Evolutionary conservation across 2,888 invertebrate genomes (phyloP).

Genomic region (Metacarcinus magister): DNA sequence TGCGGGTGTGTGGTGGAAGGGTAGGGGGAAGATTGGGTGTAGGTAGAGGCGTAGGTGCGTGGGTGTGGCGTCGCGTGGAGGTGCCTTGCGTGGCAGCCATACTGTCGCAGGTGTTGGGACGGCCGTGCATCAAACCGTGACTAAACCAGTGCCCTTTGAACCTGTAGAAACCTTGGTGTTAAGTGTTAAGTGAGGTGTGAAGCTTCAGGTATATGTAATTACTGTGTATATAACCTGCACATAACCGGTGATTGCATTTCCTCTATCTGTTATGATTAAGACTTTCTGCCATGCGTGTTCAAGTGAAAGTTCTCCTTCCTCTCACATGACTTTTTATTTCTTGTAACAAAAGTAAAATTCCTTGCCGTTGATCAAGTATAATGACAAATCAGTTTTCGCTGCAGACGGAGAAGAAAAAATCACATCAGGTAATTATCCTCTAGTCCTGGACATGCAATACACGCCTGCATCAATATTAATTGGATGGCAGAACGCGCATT

Average conservation of each 20-base stretch:
- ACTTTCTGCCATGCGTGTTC: neutral
- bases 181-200: neutral
- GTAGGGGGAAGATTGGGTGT: neutral
- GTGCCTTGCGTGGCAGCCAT: neutral
- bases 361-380: neutral
- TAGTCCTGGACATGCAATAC: neutral
- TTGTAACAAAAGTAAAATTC: slow-evolving; percentile 29
- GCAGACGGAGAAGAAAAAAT: neutral
- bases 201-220: neutral
- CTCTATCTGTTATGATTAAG: neutral
- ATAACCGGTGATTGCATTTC: neutral
- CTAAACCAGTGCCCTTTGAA: neutral
- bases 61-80: neutral
- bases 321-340: neutral
- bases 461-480: neutral
- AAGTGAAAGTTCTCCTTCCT: neutral
- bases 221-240: neutral
- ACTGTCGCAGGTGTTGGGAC: neutral
- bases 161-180: neutral
- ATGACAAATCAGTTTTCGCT: neutral
- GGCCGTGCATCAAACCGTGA: neutral
- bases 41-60: neutral
- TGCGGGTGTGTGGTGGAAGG: neutral
- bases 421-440: neutral
- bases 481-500: neutral